Conservation (phyloP, 2,113 vertebrate genomes). For the Azemiops feae region DNA sequence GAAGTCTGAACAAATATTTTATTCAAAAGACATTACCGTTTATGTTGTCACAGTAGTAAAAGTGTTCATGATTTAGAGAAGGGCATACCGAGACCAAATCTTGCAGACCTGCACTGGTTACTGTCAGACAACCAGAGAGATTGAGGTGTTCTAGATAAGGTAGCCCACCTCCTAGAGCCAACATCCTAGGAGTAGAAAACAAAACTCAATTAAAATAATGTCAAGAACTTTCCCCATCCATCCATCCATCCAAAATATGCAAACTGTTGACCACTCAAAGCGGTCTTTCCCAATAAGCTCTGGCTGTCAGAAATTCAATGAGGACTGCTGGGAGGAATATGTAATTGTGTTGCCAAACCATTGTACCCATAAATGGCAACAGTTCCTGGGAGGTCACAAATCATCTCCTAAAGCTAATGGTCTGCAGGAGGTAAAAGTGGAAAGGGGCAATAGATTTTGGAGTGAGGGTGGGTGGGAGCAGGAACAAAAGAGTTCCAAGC, state of each 20-base stretch:
- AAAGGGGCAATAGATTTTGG: neutral
- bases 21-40: slow-evolving; percentile 82
- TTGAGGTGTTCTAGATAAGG: slow-evolving; percentile 92
- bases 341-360: neutral
- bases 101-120: slow-evolving; percentile 91
- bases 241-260: neutral
- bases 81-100: slow-evolving; percentile 92
- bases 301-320: neutral
- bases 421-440: neutral
- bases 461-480: neutral
- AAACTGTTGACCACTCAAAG: neutral
- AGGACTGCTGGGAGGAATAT: neutral
- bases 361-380: neutral
- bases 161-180: slow-evolving; percentile 90
- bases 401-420: neutral
- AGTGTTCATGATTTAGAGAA: slow-evolving; percentile 93
- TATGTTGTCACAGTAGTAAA: slow-evolving; percentile 99
- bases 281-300: neutral
- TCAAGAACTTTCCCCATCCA: neutral
- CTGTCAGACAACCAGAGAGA: slow-evolving; percentile 91
- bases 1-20: neutral
- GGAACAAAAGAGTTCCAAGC: neutral
- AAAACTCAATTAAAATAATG: neutral
- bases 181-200: slow-evolving; percentile 75
- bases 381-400: neutral